Conservation (phyloP, 2,113 vertebrate species). For the Etheostoma spectabile region DNA sequence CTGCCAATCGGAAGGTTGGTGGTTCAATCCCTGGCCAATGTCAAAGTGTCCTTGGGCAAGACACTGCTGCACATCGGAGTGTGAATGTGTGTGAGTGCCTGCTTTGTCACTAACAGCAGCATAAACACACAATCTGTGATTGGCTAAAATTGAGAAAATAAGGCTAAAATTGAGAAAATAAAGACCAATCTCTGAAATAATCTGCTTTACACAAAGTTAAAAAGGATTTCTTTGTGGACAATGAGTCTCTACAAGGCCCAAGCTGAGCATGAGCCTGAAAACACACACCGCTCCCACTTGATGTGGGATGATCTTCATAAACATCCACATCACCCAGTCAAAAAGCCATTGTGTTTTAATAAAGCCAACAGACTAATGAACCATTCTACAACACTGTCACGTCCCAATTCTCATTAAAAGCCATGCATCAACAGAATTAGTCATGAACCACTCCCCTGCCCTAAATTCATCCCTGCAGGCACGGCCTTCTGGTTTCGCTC, state of each 20-base stretch:
- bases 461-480: constrained; percentile 48
- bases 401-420: constrained; percentile 49
- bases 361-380: constrained; percentile 19
- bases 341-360: constrained; percentile 24
- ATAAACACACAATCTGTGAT: not conserved
- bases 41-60: too few relatives aligned
- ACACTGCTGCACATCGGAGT: too few relatives aligned
- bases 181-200: not conserved
- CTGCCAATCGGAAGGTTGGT: too few relatives aligned
- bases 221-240: not conserved
- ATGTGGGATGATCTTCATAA: constrained; percentile 23
- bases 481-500: constrained; percentile 40
- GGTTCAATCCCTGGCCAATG: too few relatives aligned
- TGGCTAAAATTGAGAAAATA: not conserved
- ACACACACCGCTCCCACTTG: constrained; percentile 12
- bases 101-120: not conserved
- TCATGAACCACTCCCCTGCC: constrained; percentile 59
- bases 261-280: constrained; percentile 10
- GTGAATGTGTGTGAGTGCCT: too few relatives aligned
- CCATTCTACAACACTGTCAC: constrained; percentile 20
- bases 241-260: not conserved
- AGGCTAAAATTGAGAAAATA: not conserved
- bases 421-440: constrained; percentile 58
- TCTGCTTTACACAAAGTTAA: not conserved
- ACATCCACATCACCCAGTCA: constrained; percentile 13